These are phyloP conservation scores for Hydrolagus affinis DNA, from an alignment of 2,113 vertebrate genomes.

Conservation along the genomic window DNA sequence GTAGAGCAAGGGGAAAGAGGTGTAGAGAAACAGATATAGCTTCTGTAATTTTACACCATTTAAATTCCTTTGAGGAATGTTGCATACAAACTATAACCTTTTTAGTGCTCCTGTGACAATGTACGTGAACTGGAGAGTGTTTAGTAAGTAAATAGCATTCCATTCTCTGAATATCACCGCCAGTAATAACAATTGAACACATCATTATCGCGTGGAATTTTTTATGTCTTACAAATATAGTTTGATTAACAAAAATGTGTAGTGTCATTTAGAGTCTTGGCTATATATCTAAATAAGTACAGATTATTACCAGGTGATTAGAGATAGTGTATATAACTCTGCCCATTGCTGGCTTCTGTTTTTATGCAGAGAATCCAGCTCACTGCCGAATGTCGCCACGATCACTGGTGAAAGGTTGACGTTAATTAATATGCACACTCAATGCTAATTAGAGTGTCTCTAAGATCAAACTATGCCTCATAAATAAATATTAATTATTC, in stretches of 20 bases:
- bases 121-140: background rate
- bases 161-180: background rate
- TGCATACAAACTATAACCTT: background rate
- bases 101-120: background rate
- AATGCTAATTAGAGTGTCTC: constrained; percentile 19
- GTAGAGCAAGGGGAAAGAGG: background rate
- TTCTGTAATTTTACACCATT: background rate
- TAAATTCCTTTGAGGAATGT: background rate
- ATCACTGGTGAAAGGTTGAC: constrained; percentile 21
- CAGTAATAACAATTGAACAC: background rate
- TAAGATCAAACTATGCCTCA: constrained; percentile 23
- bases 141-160: background rate
- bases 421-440: constrained; percentile 17
- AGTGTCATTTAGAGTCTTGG: too few relatives aligned
- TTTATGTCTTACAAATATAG: too few relatives aligned
- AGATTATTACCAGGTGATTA: background rate
- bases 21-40: too few relatives aligned
- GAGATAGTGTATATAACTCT: background rate
- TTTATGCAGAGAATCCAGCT: background rate
- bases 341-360: background rate
- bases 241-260: background rate
- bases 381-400: background rate
- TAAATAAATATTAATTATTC: constrained; percentile 26
- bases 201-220: too few relatives aligned
- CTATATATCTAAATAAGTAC: background rate